These are phyloP conservation scores for Melanophora roralis DNA, from an alignment of 2,888 invertebrate genomes.

Conservation along the genomic window DNA sequence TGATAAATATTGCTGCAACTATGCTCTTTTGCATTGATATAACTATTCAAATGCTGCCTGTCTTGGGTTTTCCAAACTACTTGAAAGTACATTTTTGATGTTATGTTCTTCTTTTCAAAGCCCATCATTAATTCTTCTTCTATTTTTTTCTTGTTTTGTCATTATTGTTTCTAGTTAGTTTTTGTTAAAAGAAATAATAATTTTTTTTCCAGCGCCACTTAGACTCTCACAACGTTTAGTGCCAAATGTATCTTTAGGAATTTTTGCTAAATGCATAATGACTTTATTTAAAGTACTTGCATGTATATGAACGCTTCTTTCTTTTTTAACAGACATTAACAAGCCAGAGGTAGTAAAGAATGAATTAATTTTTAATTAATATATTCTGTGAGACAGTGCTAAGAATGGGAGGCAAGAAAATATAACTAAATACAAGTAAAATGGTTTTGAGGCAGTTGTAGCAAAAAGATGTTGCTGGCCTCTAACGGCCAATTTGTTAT, in stretches of 20 bases:
- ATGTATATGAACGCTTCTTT: neutral
- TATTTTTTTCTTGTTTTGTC: neutral
- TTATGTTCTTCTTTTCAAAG: neutral
- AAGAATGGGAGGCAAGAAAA: no score
- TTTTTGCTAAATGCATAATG: slow-evolving; percentile 57
- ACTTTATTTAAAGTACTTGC: slow-evolving; percentile 45
- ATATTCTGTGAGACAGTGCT: no score
- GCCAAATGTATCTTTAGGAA: slow-evolving; percentile 4
- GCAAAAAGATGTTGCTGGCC: no score
- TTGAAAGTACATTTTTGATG: neutral
- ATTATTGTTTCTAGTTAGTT: neutral
- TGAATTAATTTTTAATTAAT: neutral
- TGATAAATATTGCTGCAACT: no score
- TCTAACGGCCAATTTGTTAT: no score
- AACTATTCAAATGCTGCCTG: no score
- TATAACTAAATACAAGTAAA: no score
- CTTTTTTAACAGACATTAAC: neutral
- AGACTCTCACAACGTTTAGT: slow-evolving; percentile 54
- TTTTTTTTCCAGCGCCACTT: slow-evolving; percentile 58
- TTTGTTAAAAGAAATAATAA: slow-evolving; percentile 13
- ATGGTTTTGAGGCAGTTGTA: no score
- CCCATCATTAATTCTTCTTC: neutral
- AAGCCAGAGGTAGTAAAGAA: neutral
- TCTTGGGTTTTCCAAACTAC: no score
- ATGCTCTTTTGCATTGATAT: no score